Evolutionary conservation across 92 coral and sea anemone species (phyloP).

Genomic region (Nematostella vectensis): DNA sequence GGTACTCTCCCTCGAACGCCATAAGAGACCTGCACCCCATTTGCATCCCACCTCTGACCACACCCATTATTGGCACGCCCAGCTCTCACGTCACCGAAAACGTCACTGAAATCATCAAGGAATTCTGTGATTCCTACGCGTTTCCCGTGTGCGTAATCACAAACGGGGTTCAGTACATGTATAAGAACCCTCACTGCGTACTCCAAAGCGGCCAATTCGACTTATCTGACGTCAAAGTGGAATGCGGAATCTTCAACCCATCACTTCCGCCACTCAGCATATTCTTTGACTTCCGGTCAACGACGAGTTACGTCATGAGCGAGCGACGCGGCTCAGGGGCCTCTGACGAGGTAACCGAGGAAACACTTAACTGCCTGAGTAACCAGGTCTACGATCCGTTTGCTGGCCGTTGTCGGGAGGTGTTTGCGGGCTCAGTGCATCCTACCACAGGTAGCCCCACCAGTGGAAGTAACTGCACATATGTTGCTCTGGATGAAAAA

Average conservation of each 20-base stretch:
- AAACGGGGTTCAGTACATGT: slow-evolving; percentile 10
- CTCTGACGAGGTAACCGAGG: background rate
- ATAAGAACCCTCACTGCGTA: slow-evolving; percentile 43
- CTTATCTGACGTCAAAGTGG: background rate
- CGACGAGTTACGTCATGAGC: slow-evolving; percentile 19
- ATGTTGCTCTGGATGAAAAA: slow-evolving; percentile 6
- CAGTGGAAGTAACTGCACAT: slow-evolving; percentile 15
- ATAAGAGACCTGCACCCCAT: slow-evolving; percentile 7
- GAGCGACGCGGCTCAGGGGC: background rate
- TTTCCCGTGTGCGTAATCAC: slow-evolving; percentile 23
- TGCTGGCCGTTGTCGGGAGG: slow-evolving; percentile 18
- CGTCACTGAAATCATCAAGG: background rate
- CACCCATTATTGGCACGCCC: slow-evolving; percentile 2
- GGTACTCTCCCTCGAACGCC: background rate
- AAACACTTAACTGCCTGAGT: slow-evolving; percentile 2
- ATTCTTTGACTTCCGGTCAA: slow-evolving; percentile 40
- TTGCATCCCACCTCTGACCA: slow-evolving; percentile 33
- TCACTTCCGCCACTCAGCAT: slow-evolving; percentile 30
- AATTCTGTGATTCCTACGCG: slow-evolving; percentile 25
- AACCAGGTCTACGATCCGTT: slow-evolving; percentile 40
- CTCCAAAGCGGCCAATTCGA: slow-evolving; percentile 22
- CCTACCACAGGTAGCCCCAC: background rate
- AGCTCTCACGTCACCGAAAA: background rate
- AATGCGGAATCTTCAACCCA: background rate
- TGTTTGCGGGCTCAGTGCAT: background rate